These are phyloP conservation scores for Tetrao urogallus DNA, from an alignment of 2,113 vertebrate species.

Conservation along the genomic window DNA sequence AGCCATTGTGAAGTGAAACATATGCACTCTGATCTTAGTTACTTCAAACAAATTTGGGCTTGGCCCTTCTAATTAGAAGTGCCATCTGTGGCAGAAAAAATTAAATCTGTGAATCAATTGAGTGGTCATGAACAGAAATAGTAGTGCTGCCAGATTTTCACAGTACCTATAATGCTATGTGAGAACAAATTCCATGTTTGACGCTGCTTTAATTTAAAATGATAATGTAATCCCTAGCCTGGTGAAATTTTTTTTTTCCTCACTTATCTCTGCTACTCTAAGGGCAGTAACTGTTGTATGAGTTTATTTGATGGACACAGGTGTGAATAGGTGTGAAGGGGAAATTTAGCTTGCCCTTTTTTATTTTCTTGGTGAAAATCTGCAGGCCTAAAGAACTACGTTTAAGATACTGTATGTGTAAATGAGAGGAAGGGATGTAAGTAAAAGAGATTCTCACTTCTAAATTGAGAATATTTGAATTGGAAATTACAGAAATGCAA, in stretches of 20 bases:
- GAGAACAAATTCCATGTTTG: neutral
- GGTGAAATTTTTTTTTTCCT: neutral
- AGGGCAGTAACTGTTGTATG: neutral
- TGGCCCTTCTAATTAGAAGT: neutral
- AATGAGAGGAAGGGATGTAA: constrained; percentile 8
- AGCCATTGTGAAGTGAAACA: neutral
- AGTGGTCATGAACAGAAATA: neutral
- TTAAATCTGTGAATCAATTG: neutral
- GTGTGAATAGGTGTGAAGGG: neutral
- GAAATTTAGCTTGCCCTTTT: neutral
- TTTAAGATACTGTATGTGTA: constrained; percentile 7
- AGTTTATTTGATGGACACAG: neutral
- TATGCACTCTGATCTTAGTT: neutral
- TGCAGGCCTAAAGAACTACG: neutral
- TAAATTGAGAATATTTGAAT: constrained; percentile 25
- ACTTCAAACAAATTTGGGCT: neutral
- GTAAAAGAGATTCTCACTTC: neutral
- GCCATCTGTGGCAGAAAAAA: neutral
- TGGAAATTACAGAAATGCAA: constrained; percentile 29
- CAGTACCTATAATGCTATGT: neutral
- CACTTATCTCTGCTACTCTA: neutral
- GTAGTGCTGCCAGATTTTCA: neutral
- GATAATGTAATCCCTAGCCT: neutral
- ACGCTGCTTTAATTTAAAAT: neutral
- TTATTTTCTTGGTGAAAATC: neutral